Evolutionary conservation across 2,888 invertebrate species (phyloP).

Genomic region (Drosophila greeni): DNA sequence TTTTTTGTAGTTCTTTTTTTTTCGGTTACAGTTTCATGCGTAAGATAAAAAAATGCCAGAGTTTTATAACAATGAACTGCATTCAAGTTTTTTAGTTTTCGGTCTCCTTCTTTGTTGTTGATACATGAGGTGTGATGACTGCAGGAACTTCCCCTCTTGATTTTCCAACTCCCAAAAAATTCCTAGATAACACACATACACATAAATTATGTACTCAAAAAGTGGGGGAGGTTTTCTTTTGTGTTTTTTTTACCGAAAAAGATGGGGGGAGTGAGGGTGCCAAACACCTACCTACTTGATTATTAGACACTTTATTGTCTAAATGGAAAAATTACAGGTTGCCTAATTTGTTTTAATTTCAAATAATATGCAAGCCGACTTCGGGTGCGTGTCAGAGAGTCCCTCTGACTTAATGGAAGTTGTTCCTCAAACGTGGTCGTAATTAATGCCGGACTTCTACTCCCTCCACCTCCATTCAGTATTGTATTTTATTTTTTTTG

Average conservation of each 20-base stretch:
- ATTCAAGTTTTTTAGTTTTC: slow-evolving; percentile 53
- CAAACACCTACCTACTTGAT: slow-evolving; percentile 75
- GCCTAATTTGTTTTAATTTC: slow-evolving; percentile 75
- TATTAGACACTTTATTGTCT: slow-evolving; percentile 70
- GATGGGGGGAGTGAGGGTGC: slow-evolving; percentile 1
- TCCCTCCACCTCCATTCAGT: slow-evolving; percentile 14
- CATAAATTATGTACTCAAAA: slow-evolving; percentile 54
- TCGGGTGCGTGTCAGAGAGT: slow-evolving; percentile 43
- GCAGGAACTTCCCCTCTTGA: slow-evolving; percentile 5
- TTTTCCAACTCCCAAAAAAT: slow-evolving; percentile 11
- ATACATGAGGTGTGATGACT: slow-evolving; percentile 70
- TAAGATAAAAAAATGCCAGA: slow-evolving; percentile 30
- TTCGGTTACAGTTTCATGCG: slow-evolving; percentile 45
- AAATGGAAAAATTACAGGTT: slow-evolving; percentile 75
- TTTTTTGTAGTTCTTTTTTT: slow-evolving; percentile 52
- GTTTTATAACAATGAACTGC: slow-evolving; percentile 52
- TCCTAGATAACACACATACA: slow-evolving; percentile 29
- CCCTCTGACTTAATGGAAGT: slow-evolving; percentile 65
- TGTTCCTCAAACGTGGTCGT: slow-evolving; percentile 70
- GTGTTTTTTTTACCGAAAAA: no score
- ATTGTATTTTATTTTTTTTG: slow-evolving; percentile 26
- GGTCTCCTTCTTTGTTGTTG: slow-evolving; percentile 63
- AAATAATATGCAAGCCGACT: slow-evolving; percentile 67
- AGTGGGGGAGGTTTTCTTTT: slow-evolving; percentile 33
- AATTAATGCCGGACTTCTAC: slow-evolving; percentile 65